Conservation (phyloP, 1,140 invertebrate genomes). For the Drosophila eugracilis region DNA sequence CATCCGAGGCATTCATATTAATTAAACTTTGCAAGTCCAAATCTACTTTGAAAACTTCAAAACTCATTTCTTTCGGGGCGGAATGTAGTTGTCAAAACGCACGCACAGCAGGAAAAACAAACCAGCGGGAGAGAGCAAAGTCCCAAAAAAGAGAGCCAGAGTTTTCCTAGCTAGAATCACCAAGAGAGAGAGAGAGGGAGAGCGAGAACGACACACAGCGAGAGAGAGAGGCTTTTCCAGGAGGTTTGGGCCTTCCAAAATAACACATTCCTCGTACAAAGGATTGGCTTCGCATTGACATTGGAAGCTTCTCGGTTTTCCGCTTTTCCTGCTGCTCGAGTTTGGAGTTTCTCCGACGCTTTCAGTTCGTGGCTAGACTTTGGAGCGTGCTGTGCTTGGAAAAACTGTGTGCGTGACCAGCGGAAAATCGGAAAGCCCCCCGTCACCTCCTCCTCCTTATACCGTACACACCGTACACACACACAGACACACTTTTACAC, state of each 20-base stretch:
- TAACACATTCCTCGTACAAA: conserved; percentile 76
- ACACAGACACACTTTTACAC: conserved; percentile 2
- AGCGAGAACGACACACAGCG: conserved; percentile 11
- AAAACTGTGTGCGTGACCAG: conserved; percentile 54
- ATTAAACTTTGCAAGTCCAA: conserved; percentile 42
- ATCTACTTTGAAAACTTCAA: conserved; percentile 36
- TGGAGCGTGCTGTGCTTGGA: conserved; percentile 80
- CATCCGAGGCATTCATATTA: conserved; percentile 33
- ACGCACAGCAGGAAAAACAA: conserved; percentile 52
- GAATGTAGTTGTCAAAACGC: conserved; percentile 50
- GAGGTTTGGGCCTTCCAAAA: conserved; percentile 64
- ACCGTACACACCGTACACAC: conserved; percentile 1
- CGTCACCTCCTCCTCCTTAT: background rate
- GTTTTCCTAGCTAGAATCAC: conserved; percentile 6
- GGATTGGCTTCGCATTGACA: conserved; percentile 65
- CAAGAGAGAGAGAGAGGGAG: conserved; percentile 19
- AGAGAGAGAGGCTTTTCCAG: conserved; percentile 55
- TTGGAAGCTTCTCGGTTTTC: conserved; percentile 63
- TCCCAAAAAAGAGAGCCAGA: conserved; percentile 1
- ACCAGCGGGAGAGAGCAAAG: conserved; percentile 17
- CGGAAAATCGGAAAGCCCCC: conserved; percentile 31
- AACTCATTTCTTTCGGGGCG: conserved; percentile 25
- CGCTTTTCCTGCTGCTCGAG: conserved; percentile 57
- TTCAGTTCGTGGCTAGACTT: conserved; percentile 82
- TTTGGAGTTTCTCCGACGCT: conserved; percentile 45